Evolutionary conservation across 2,797 vertebrate species (phyloP), one percentile per base, ranked within the genome.

Genomic region (Acanthis flammea): DNA sequence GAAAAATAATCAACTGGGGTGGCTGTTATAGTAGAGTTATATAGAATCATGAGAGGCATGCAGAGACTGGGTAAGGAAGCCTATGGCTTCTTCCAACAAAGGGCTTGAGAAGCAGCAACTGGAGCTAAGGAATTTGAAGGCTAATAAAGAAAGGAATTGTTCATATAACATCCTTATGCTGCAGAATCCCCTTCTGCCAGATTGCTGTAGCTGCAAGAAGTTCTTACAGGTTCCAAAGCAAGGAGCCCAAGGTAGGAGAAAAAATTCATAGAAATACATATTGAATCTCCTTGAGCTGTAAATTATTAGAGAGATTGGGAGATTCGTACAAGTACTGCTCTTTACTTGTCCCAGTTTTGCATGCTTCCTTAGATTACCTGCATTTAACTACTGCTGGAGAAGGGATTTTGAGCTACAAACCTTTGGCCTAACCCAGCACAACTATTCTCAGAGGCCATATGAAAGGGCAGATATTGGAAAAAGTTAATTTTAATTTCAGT

Each of bases 121-220:
- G 12, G 27, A 86, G 12, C 16, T 41, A 76, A 82, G 1, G 4
- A 53, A 65, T 39, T 30, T 41, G 33, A 55, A 62, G 50, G 16
- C 12, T 16, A 31, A 39, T 53, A 54, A 72, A 47, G 41, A n/a
- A 41, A 21, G 19, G 14, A 76, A 55, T 35, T 31, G 4, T 37
- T 63, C 24, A 12, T 21, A 4, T 4, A 65, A 63, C 21, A 42
- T 7, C 2, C 0, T 16, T 23, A 53, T 1, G 5, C 17, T 63
- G 41, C 35, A 74, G 61, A 62, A 81, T 12, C 42, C 14, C 24
- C 24, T 58, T 62, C 41, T 76, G 39, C 19, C 45, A 66, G 58
- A 42, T 3, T 50, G 35, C 3, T 45, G 30, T 12, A 66, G 57
- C 22, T 58, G 15, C 25, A 54, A 44, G 37, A 54, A 65, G 21